Conservation (phyloP, 2,113 vertebrate species). For the Desmodus rotundus region DNA sequence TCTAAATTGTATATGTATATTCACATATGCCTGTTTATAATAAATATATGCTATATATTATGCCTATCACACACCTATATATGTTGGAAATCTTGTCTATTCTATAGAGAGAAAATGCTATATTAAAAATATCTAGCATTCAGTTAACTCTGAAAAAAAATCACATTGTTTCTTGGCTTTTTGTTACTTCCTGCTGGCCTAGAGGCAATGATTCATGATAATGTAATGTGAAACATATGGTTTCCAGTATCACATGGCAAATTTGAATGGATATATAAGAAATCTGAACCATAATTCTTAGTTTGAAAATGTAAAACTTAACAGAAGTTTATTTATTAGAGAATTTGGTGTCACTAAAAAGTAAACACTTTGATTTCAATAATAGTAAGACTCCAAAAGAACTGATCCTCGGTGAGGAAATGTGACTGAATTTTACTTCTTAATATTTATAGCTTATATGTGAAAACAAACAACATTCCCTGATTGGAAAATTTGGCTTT, state of each 20-base stretch:
- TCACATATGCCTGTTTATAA: neutral
- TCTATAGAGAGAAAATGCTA: neutral
- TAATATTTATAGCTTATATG: neutral
- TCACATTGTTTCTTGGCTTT: neutral
- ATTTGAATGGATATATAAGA: neutral
- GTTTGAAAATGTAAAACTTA: slow-evolving; percentile 33
- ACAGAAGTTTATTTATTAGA: slow-evolving; percentile 4
- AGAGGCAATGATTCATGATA: slow-evolving; percentile 35
- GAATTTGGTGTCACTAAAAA: slow-evolving; percentile 33
- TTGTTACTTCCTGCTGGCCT: slow-evolving; percentile 2
- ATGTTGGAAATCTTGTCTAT: neutral
- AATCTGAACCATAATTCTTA: neutral
- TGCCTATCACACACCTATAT: neutral
- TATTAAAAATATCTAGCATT: neutral
- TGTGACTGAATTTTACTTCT: slow-evolving; percentile 8
- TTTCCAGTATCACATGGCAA: neutral
- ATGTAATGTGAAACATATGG: neutral
- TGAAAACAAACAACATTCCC: neutral
- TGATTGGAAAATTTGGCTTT: slow-evolving; percentile 45
- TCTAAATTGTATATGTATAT: neutral
- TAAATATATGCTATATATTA: neutral
- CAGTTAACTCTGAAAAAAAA: neutral
- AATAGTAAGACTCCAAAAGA: neutral
- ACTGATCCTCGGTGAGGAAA: neutral
- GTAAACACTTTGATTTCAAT: slow-evolving; percentile 2